Evolutionary conservation across 2,113 vertebrate species (phyloP).

Genomic region (Aegithalos caudatus): DNA sequence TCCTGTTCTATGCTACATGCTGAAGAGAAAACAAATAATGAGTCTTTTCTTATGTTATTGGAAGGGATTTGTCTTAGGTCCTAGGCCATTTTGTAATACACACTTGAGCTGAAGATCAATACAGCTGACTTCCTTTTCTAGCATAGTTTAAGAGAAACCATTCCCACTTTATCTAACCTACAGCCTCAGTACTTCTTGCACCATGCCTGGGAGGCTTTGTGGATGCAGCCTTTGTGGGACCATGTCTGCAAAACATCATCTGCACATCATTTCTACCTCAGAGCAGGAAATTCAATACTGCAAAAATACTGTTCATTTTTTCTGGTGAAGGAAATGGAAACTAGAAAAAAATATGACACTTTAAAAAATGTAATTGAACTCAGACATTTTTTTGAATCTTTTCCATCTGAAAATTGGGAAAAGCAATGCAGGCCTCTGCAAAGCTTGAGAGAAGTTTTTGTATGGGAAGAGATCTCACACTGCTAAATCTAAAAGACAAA

Average conservation of each 20-base stretch:
- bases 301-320: neutral
- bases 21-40: neutral
- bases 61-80: neutral
- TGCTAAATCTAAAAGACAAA: neutral
- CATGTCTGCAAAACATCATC: neutral
- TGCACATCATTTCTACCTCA: neutral
- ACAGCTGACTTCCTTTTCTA: neutral
- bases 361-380: neutral
- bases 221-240: neutral
- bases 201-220: fast-evolving
- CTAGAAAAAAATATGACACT: neutral
- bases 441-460: neutral
- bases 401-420: neutral
- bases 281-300: neutral
- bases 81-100: neutral
- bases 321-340: neutral
- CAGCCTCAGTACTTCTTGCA: neutral
- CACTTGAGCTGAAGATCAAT: neutral
- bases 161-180: neutral
- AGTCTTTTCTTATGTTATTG: neutral
- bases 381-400: neutral
- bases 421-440: neutral
- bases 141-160: neutral
- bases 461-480: neutral
- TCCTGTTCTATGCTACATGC: neutral